Conservation (phyloP, 2,888 invertebrate genomes). For the Caenorhabditis sulstoni region DNA sequence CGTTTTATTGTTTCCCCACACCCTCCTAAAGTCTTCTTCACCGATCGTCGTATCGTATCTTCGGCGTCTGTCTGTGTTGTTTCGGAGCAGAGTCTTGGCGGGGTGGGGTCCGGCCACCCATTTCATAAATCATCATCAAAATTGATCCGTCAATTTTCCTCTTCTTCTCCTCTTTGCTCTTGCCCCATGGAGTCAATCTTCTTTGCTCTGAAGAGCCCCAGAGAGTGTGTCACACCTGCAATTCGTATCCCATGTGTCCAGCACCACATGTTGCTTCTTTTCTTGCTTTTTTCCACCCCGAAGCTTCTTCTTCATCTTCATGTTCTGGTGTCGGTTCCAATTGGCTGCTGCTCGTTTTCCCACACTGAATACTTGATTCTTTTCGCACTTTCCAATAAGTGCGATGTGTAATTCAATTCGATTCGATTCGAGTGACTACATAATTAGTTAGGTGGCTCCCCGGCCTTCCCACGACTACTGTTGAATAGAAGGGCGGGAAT, state of each 20-base stretch:
- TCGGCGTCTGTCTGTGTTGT: too few species aligned
- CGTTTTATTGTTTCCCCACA: constrained; percentile 41
- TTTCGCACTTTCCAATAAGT: constrained; percentile 11
- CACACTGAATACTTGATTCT: constrained; percentile 29
- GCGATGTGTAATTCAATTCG: constrained; percentile 42
- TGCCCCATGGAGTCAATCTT: constrained; percentile 40
- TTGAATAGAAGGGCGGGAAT: constrained; percentile 30
- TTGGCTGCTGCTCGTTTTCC: neutral
- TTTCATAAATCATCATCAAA: constrained; percentile 55
- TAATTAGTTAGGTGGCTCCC: constrained; percentile 40
- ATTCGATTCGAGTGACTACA: constrained; percentile 16
- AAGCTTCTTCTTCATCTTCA: constrained; percentile 12
- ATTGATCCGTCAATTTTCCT: constrained; percentile 48
- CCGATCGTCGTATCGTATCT: constrained; percentile 9
- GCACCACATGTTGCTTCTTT: constrained; percentile 50
- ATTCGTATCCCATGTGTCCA: constrained; percentile 44
- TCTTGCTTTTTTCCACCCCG: too few species aligned
- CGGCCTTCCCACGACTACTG: constrained; percentile 41
- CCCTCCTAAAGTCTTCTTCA: neutral
- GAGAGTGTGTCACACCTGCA: constrained; percentile 43
- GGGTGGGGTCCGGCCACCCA: constrained; percentile 21
- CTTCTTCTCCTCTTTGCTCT: constrained; percentile 13
- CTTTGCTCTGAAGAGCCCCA: constrained; percentile 7
- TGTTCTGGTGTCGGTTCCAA: constrained; percentile 3
- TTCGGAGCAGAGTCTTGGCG: neutral